Conservation (phyloP, 1,140 invertebrate genomes). For the Temnothorax curvispinosus region DNA sequence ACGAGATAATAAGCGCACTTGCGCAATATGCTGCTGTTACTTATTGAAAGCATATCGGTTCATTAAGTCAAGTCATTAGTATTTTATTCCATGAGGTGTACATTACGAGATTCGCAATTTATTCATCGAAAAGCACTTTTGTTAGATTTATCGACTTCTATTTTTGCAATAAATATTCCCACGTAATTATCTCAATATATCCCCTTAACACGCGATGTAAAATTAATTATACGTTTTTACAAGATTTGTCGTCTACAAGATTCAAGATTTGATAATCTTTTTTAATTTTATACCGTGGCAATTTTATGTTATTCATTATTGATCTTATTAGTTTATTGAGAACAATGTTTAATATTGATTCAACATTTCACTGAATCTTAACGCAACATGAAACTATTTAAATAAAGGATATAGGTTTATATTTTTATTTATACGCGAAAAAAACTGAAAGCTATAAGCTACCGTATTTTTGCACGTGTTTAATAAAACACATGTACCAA, state of each 20-base stretch:
- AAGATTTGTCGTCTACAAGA: neutral
- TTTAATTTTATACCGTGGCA: neutral
- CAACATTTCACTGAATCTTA: neutral
- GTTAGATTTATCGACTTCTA: neutral
- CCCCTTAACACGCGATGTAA: neutral
- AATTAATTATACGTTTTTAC: neutral
- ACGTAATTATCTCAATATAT: neutral
- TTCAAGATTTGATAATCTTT: neutral
- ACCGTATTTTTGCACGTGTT: neutral
- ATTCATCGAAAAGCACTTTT: neutral
- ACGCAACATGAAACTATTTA: slow-evolving; percentile 14
- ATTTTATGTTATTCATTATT: slow-evolving; percentile 18
- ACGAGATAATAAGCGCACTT: neutral
- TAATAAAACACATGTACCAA: neutral
- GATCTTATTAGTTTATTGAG: slow-evolving; percentile 1
- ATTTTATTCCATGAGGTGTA: neutral
- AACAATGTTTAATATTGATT: neutral
- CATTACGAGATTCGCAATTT: neutral
- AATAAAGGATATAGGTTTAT: neutral
- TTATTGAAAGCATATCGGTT: neutral
- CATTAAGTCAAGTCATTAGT: neutral
- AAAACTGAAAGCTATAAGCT: neutral
- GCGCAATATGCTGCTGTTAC: neutral
- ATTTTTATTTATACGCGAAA: neutral
- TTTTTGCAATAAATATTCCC: neutral